A percentile compares a stretch with the other conserved stretches of the same genome.
These are phyloP conservation scores for Potorous gilbertii DNA, from an alignment of 2,797 vertebrate species.

Conservation along the genomic window DNA sequence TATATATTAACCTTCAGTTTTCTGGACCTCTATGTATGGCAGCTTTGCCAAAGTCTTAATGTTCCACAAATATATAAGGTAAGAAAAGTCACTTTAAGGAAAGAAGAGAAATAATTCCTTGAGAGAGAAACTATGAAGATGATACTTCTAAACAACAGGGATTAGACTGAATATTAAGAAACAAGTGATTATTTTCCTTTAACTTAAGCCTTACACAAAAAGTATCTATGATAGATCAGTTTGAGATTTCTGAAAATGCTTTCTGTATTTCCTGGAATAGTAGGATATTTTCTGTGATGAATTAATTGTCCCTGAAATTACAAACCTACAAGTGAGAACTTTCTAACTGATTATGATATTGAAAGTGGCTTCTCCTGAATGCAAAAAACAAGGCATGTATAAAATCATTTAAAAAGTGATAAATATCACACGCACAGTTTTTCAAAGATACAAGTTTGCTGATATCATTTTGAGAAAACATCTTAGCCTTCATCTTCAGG, in stretches of 20 bases:
- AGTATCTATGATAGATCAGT: slow-evolving; percentile 26
- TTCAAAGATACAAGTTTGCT: slow-evolving; percentile 4
- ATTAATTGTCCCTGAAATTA: slow-evolving; percentile 19
- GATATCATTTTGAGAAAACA: slow-evolving; percentile 10
- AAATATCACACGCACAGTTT: background rate
- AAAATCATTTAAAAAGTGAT: slow-evolving; percentile 40
- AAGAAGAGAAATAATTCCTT: background rate
- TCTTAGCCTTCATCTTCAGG: slow-evolving; percentile 18
- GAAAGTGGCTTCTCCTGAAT: slow-evolving; percentile 3
- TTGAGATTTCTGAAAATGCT: background rate
- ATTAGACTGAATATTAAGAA: slow-evolving; percentile 27
- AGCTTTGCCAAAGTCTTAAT: background rate
- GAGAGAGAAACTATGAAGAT: background rate
- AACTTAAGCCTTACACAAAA: slow-evolving; percentile 3
- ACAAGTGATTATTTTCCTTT: background rate
- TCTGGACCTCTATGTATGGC: background rate
- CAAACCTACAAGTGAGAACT: slow-evolving; percentile 15
- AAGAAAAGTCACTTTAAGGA: slow-evolving; percentile 1
- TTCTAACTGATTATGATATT: background rate
- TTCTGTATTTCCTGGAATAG: background rate
- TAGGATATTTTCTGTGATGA: background rate
- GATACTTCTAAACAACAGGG: background rate
- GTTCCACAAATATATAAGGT: background rate
- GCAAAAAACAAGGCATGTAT: background rate
- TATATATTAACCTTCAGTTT: background rate